Evolutionary conservation across 2,888 invertebrate genomes (phyloP), one percentile per base, ranked within the genome.

Genomic region (Neoaliturus tenellus): DNA sequence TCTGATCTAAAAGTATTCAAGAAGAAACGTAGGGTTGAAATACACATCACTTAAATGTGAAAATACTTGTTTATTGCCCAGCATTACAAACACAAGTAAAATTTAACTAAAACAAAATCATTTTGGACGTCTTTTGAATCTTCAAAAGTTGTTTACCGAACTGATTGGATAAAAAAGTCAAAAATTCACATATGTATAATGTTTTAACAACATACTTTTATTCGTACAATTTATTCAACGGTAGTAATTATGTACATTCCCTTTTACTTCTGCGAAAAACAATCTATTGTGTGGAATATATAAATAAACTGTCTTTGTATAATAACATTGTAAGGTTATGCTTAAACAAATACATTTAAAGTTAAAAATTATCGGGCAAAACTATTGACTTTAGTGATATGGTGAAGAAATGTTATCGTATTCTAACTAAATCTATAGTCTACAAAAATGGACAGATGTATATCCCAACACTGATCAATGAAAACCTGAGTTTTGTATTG

Each of bases 61-160:
- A 75, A 75, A 75, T 75, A 75, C 23, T 75, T 75, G 73, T 75
- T 75, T 75, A 75, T 75, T 75, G 73, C 73, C 73, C 28, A 44
- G 73, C 39, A 62, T 75, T 75, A 44, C 73, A 44, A 75, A 75
- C 73, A 75, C 10, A 75, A 28, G 8, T 62, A 12, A 17, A 62
- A 62, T 62, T 12, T 17, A 62, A 62, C 31, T 62, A 55, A n/a
- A 31, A 62, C 62, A 28, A 62, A 62, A 28, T 20, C 31, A 17
- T 23, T 55, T 23, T 62, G 62, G 31, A 62, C 62, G 31, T 31
- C 4, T 55, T 23, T 3, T 48, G 6, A 35, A 48, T 48, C 48
- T 48, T 48, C 12, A 14, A 14, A 48, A 17, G 48, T 4, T 48
- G n/a, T 48, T 17, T 48, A 17, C 14, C 48, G 17, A 48, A 48